A percentile compares a stretch with the other conserved stretches of the same genome.
phyloP scores from a whole-genome alignment of 2,888 invertebrate genomes.

The Leucania comma region DNA sequence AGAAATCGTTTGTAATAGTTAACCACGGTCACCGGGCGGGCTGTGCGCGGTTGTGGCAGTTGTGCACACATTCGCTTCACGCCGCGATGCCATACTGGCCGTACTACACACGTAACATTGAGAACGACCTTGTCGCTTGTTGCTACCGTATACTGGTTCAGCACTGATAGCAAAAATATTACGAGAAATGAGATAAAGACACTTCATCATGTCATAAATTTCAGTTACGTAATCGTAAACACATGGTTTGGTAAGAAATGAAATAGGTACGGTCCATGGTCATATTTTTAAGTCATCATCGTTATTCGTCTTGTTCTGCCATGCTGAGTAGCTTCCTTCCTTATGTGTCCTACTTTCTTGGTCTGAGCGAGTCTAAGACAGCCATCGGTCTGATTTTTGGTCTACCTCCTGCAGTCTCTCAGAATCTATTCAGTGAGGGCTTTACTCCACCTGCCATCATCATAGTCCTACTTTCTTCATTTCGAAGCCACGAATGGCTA shows the following conservation, averaged over 20 bases:
- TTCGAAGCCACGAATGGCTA: neutral
- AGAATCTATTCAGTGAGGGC: neutral
- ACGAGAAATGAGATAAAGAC: constrained; percentile 23
- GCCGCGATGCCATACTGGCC: constrained; percentile 37
- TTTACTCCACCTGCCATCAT: neutral
- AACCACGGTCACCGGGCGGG: constrained; percentile 71
- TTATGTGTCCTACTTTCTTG: neutral
- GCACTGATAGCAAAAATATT: constrained; percentile 69
- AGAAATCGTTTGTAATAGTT: constrained; percentile 68
- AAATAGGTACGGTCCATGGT: neutral
- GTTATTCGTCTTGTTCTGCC: neutral
- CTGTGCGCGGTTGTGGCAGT: constrained; percentile 67
- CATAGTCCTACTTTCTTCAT: neutral
- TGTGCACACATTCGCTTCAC: constrained; percentile 72
- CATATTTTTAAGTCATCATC: constrained; percentile 1
- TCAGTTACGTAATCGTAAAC: neutral
- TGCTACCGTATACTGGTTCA: constrained; percentile 70
- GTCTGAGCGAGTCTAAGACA: neutral
- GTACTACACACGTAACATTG: constrained; percentile 81
- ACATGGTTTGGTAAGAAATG: neutral
- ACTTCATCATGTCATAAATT: constrained; percentile 8
- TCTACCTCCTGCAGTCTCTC: neutral
- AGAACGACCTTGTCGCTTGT: constrained; percentile 84
- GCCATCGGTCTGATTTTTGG: neutral
- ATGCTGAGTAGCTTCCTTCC: neutral